Base-by-base conservation (phyloP, 1,140 invertebrate species). In the Megathymus violae region DNA sequence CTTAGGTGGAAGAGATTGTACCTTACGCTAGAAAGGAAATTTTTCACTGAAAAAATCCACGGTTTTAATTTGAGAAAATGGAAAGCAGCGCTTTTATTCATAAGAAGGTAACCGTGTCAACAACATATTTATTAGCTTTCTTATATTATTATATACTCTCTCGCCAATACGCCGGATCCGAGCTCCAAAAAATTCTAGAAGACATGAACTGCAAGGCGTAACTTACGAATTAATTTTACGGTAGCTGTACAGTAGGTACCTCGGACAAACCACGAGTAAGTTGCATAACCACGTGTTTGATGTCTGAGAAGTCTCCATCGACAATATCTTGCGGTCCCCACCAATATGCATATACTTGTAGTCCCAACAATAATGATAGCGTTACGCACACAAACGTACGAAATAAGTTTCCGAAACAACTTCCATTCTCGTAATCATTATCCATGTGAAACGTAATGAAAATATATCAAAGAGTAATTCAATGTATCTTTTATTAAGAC, bases 221-320 rank as follows among this genome's bases (percentile, higher is more conserved):
- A n/a, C n/a, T n/a, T n/a, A n/a, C 19, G 2, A 27, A 43, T 3
- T 50, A 61, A 40, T 15, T 15, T 17, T 54, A n/a, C n/a, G n/a
- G n/a, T n/a, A n/a, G 3, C 38, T 25, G 13, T 19, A 19, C 25
- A 16, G 11, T 43, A 46, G 36, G 19, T 47, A 82, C 85, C 80
- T 89, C 85, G 16, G 84, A 62, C 4, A 89, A 62, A 15, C 84
- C 81, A 19, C 65, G 71, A 0, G 80, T 76, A 1, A 89, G 72
- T 52, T 88, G 84, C 71, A 82, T 78, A n/a, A 88, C 78, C 4
- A 89, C 71, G 61, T 85, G 74, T 66, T 88, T 84, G 1, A 88
- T 72, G 15, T 88, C 84, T 1, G 69, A 65, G 54, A 90, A 79
- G 40, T 87, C 80, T n/a, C 81, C 76, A 1, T 87, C 81, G 5